Evolutionary conservation across 2,888 invertebrate species (phyloP), one percentile per base, ranked within the genome.

Genomic region (Eupelmus urozonus): DNA sequence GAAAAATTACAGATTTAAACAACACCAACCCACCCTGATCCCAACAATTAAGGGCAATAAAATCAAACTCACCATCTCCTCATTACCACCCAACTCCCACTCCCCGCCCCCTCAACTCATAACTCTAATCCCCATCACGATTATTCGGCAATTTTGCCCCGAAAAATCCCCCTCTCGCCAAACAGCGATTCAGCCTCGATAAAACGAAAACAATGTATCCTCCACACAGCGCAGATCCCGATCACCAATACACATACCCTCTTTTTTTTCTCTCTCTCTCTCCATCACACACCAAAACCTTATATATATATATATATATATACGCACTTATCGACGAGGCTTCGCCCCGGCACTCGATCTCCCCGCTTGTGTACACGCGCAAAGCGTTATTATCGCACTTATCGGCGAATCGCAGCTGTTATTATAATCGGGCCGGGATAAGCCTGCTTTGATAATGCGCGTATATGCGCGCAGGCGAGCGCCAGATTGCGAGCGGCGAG

Each of bases 321-420:
- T 1, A 16, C 23, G 18, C 49, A 45, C 62, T 73, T 73, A 73
- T 73, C 55, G 18, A 34, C 7, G 4, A 45, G 16, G n/a, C n/a
- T n/a, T n/a, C n/a, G n/a, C n/a, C n/a, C n/a, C n/a, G 16, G 45
- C 2, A 16, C 40, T 63, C 25, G n/a, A 63, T 25, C 42, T 42
- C 63, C 42, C 34, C 7, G 18, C 2, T 62, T 51, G 18, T 25
- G 45, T 27, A 4, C 53, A 40, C 55, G 20, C 23, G 7, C 34
- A 29, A 16, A 27, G 27, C 59, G 53, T 60, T 77, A 73, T 73
- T 78, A 78, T 78, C 71, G 63, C 75, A 79, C 71, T 79, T 79
- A 79, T 79, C 79, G 75, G 70, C 66, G 75, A 55, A 79, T 79
- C 74, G 71, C 79, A 75, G 79, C 71, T 79, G 79, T 79, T 79